phyloP scores from a whole-genome alignment of 2,113 vertebrate species.

The Percina caprodes region DNA sequence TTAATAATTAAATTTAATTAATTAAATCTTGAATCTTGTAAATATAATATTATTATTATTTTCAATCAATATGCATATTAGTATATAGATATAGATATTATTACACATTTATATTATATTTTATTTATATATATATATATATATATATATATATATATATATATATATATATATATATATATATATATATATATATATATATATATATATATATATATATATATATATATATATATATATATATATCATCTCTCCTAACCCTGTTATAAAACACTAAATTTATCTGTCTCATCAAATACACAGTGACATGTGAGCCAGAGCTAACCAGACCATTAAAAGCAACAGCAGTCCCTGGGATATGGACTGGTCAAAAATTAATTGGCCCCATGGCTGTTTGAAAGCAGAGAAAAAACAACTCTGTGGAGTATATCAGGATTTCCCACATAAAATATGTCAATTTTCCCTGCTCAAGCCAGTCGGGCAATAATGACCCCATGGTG shows the following conservation, averaged over 20 bases:
- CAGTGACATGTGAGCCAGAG: conserved; percentile 73
- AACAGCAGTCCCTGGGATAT: conserved; percentile 76
- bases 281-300: conserved; percentile 78
- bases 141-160: not conserved
- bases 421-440: conserved; percentile 78
- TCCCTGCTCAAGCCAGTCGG: conserved; percentile 78
- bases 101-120: not conserved
- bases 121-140: not conserved
- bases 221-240: not conserved
- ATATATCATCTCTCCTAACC: conserved; percentile 23
- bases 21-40: not conserved
- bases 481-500: conserved; percentile 85
- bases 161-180: not conserved
- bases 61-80: not conserved
- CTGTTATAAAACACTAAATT: conserved; percentile 65
- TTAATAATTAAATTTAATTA: too few relatives aligned
- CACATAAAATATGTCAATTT: conserved; percentile 85
- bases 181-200: not conserved
- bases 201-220: not conserved
- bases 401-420: conserved; percentile 77
- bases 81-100: not conserved
- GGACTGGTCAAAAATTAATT: conserved; percentile 85
- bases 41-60: not conserved
- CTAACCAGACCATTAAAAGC: conserved; percentile 81
- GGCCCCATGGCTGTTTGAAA: conserved; percentile 82